These are phyloP conservation scores for Astyanax mexicanus DNA, from an alignment of 2,797 vertebrate genomes.

Conservation along the genomic window DNA sequence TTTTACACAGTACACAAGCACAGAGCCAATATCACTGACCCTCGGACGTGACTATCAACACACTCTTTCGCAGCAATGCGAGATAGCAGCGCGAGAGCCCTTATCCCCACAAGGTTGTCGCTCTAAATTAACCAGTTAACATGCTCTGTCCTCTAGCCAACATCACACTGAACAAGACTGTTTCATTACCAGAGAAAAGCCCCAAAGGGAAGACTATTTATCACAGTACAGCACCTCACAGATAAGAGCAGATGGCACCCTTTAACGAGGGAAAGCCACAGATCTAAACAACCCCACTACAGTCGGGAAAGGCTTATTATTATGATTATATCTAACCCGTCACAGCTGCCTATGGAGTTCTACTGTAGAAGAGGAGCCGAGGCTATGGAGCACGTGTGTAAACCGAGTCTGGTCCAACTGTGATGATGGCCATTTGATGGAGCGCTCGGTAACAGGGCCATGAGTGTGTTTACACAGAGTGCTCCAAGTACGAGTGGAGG, in stretches of 20 bases:
- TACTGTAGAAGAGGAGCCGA: slow-evolving; percentile 6
- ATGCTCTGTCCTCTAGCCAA: slow-evolving; percentile 57
- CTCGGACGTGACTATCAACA: slow-evolving; percentile 55
- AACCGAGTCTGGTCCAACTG: slow-evolving; percentile 29
- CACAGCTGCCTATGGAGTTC: slow-evolving; percentile 42
- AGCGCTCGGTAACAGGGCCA: slow-evolving; percentile 35
- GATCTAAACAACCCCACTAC: slow-evolving; percentile 42
- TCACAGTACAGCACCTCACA: slow-evolving; percentile 58
- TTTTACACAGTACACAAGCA: slow-evolving; percentile 7
- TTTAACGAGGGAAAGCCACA: slow-evolving; percentile 44
- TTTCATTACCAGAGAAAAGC: slow-evolving; percentile 57
- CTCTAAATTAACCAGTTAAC: slow-evolving; percentile 68
- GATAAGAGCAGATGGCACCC: slow-evolving; percentile 62
- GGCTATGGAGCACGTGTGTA: slow-evolving; percentile 1
- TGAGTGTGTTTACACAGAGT: slow-evolving; percentile 19
- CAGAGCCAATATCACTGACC: slow-evolving; percentile 38
- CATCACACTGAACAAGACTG: slow-evolving; percentile 43
- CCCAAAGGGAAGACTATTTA: slow-evolving; percentile 61
- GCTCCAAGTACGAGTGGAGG: slow-evolving; percentile 30
- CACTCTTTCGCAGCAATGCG: slow-evolving; percentile 64
- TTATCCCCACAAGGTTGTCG: slow-evolving; percentile 60
- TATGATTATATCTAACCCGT: slow-evolving; percentile 36
- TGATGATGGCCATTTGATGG: slow-evolving; percentile 22
- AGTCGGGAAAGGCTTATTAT: slow-evolving; percentile 32
- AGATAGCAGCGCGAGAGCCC: slow-evolving; percentile 62